Conservation (phyloP, 2,113 vertebrate genomes). For the Melanotaenia duboulayi region DNA sequence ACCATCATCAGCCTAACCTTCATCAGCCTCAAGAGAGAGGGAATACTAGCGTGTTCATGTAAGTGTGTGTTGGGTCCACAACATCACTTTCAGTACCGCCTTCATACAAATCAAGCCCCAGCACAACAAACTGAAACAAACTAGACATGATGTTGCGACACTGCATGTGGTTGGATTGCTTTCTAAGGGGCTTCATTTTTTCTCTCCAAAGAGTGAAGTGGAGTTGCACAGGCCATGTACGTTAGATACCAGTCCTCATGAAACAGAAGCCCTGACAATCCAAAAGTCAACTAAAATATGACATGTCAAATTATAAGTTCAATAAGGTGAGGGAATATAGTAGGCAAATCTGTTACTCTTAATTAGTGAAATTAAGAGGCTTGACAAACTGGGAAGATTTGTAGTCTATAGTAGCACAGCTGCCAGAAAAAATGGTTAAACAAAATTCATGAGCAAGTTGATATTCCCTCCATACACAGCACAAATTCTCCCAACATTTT, state of each 20-base stretch:
- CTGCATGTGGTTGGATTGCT: constrained; percentile 46
- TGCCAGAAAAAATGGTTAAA: constrained; percentile 42
- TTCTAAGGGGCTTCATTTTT: constrained; percentile 25
- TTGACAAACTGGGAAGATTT: constrained; percentile 10
- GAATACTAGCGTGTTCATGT: not conserved
- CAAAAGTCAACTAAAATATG: constrained; percentile 18
- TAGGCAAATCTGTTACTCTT: too few species aligned
- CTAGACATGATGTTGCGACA: constrained; percentile 58
- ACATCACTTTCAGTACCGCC: constrained; percentile 2
- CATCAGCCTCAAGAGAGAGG: constrained; percentile 36
- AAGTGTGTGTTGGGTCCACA: constrained; percentile 14
- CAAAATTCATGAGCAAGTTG: not conserved
- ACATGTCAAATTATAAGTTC: not conserved
- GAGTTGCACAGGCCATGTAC: constrained; percentile 40
- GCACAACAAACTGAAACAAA: constrained; percentile 65
- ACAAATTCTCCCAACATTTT: constrained; percentile 8
- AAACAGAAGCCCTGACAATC: constrained; percentile 33
- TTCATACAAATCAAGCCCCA: not conserved
- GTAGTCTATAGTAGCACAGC: constrained; percentile 21
- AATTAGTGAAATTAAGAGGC: constrained; percentile 18
- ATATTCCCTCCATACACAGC: constrained; percentile 22
- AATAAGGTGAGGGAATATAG: too few species aligned
- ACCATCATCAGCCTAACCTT: constrained; percentile 47
- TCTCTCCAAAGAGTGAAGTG: constrained; percentile 17
- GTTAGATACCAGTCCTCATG: constrained; percentile 60